Conservation (phyloP, 2,888 invertebrate genomes). For the Drosophila mulleri region DNA sequence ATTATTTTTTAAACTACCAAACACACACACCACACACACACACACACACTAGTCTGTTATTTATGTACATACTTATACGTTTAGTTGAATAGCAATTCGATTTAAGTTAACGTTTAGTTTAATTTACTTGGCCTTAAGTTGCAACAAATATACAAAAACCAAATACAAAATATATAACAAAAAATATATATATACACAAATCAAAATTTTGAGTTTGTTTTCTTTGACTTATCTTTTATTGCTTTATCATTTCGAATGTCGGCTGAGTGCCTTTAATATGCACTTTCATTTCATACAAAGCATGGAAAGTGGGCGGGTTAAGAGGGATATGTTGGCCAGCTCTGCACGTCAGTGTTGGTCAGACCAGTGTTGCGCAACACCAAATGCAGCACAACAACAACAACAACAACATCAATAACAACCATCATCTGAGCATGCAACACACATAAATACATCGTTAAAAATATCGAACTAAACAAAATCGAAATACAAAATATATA, state of each 20-base stretch:
- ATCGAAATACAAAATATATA: not conserved
- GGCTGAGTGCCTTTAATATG: slow-evolving; percentile 28
- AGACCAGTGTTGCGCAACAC: slow-evolving; percentile 54
- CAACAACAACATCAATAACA: slow-evolving; percentile 43
- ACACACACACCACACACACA: slow-evolving; percentile 46
- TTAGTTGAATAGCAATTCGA: slow-evolving; percentile 48
- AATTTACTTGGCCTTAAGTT: slow-evolving; percentile 78
- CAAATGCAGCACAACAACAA: slow-evolving; percentile 30
- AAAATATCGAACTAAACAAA: slow-evolving; percentile 25
- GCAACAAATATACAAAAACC: slow-evolving; percentile 59
- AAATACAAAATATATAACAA: slow-evolving; percentile 37
- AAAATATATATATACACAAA: slow-evolving; percentile 38
- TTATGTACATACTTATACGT: slow-evolving; percentile 71
- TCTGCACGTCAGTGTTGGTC: slow-evolving; percentile 51
- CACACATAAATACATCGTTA: slow-evolving; percentile 34
- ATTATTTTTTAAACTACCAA: slow-evolving; percentile 55
- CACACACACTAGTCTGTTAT: slow-evolving; percentile 79
- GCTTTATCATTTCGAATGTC: not conserved
- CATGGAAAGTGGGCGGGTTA: slow-evolving; percentile 83
- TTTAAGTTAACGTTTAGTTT: slow-evolving; percentile 74
- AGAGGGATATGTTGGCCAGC: slow-evolving; percentile 81
- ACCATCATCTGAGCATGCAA: slow-evolving; percentile 57
- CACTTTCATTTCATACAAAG: slow-evolving; percentile 66
- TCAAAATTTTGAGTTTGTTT: slow-evolving; percentile 53
- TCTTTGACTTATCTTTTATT: slow-evolving; percentile 12